These are phyloP conservation scores for Bedellia somnulentella DNA, from an alignment of 2,888 invertebrate genomes.

Conservation along the genomic window DNA sequence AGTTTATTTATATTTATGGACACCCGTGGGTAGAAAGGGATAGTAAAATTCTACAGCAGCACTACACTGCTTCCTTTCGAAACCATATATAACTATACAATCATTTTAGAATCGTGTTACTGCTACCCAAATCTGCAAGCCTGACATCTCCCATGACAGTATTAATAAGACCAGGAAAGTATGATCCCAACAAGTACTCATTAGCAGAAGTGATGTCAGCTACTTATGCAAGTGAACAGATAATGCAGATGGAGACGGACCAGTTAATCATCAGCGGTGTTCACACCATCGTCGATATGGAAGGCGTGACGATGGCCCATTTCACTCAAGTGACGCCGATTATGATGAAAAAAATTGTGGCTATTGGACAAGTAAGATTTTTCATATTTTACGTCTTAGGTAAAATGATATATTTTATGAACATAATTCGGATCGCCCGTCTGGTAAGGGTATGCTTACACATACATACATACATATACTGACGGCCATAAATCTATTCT, in stretches of 20 bases:
- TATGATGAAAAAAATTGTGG: constrained; percentile 37
- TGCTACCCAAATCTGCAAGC: constrained; percentile 13
- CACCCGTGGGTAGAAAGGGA: no score
- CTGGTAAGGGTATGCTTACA: no score
- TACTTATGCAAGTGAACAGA: constrained; percentile 13
- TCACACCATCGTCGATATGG: constrained; percentile 38
- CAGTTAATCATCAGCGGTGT: constrained; percentile 27
- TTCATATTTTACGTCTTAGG: no score
- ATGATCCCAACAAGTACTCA: constrained; percentile 27
- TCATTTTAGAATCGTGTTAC: not conserved
- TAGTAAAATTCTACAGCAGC: no score
- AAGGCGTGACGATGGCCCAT: constrained; percentile 32
- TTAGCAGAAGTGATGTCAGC: constrained; percentile 21
- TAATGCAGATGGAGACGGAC: constrained; percentile 45
- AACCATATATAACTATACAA: no score
- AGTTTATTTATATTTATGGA: no score
- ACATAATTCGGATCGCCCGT: no score
- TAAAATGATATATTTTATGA: no score
- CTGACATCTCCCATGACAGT: constrained; percentile 29
- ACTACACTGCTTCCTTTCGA: no score
- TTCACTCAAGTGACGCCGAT: constrained; percentile 40
- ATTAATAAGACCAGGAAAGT: constrained; percentile 40
- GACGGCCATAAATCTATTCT: no score
- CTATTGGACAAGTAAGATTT: constrained; percentile 19
- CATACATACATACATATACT: no score